Base-by-base conservation (phyloP, 2,113 vertebrate species). In the Glareola pratincola region DNA sequence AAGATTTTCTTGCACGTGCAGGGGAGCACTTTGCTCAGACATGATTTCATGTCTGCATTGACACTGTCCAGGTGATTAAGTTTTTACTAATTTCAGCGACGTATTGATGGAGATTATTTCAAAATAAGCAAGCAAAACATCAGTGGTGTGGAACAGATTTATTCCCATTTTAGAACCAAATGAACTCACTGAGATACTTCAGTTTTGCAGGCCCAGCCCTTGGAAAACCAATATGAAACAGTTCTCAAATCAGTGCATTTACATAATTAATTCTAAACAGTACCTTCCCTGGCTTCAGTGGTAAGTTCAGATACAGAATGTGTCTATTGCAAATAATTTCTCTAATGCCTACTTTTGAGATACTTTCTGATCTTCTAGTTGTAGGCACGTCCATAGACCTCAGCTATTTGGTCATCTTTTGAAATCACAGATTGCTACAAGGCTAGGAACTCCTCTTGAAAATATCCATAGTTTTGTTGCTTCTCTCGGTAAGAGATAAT, bases 21-120 rank as follows among this genome's bases (percentile, higher is more conserved):
- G 1, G 21, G 36, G 27, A 80, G 39, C 24, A 24, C 5, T 75
- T 71, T 79, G 20, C 39, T 79, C 69, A 85, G 51, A 47, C 6
- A 4, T 7, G 0, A 37, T 43, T 32, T 50, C 0, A 0, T 18
- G 32, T 23, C 77, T 72, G 2, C 43, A 12, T 8, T 64, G 9
- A 34, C 29, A 7, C n/a, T 53, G 11, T 32, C 34, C 32, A 32
- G 9, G 12, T 17, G 19, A 71, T 59, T 21, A 32, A 63, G 10
- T 59, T 60, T 82, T 48, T 45, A 14, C 12, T 67, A 32, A 91
- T 77, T 54, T n/a, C 17, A 71, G 15, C 10, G 32, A 45, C 0
- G 0, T 34, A 24, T 39, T 48, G 36, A 48, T 8, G 4, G 12
- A 62, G 5, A 8, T 73, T 36, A 34, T 51, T 67, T 47, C 48